Evolutionary conservation across 2,113 vertebrate genomes (phyloP), one percentile per base, ranked within the genome.

Genomic region (Ia io): DNA sequence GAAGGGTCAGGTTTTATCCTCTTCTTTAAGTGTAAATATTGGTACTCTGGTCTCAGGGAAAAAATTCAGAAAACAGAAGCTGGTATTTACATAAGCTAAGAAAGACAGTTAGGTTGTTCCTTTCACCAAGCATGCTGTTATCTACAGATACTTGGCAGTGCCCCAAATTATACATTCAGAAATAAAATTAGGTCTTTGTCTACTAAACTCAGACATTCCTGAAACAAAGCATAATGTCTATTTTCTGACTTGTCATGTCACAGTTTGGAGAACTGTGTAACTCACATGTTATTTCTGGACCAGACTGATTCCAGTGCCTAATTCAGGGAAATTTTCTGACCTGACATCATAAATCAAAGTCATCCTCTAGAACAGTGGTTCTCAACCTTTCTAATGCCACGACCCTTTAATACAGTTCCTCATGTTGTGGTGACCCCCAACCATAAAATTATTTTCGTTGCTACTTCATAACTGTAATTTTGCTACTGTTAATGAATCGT

Each of bases 131-230:
- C 16, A 59, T 71, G 61, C 17, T 59, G 47, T 47, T 94, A 88
- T 76, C 56, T 89, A 2, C 44, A 44, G 37, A 40, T 25, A 20
- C 14, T 63, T 93, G 80, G 70, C 40, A 71, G 5, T n/a, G 16
- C 0, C 56, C 65, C 51, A 76, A 83, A 37, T 69, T 87, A 40
- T 69, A 22, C 18, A 61, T 25, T 65, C 69, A 61, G 28, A 94
- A 91, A 9, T 53, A 79, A 76, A 85, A 63, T 78, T 47, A 74
- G 35, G 11, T 51, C 28, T 92, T 93, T 84, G 78, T 82, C 73
- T 96, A 84, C 67, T 49, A 86, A 95, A 87, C 18, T 37, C n/a
- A 94, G 74, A 76, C 49, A 73, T 84, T 84, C 51, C 47, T 77
- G 9, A 63, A 92, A 85, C 82, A 56, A 91, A 61, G 9, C 44